Evolutionary conservation across 92 coral and sea anemone genomes (phyloP), one percentile per base, ranked within the genome.

Genomic region (Phenganax stokvisi): DNA sequence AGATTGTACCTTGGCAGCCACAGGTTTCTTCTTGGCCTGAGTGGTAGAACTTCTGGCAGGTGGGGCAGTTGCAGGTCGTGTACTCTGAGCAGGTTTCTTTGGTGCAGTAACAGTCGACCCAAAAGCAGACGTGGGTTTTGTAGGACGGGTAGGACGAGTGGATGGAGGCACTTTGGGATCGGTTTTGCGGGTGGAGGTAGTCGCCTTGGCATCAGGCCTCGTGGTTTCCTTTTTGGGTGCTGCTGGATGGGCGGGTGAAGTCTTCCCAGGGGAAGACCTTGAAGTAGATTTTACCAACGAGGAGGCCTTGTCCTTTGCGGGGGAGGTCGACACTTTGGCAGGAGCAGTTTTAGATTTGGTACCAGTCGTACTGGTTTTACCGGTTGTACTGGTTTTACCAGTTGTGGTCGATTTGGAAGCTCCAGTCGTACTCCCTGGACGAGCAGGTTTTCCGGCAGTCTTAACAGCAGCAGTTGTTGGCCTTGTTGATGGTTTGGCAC

Each of bases 61-160:
- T 30, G 81, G 83, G 6, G 83, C 83, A 64, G 83, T 79, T 3
- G 83, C 73, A 10, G 83, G 83, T 15, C 83, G 83, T 0, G 67
- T n/a, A 29, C 27, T 73, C 0, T n/a, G 31, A 6, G 62, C 77
- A 16, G 77, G 77, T 56, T 52, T 73, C 17, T 20, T 73, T 58
- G 77, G 2, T 31, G 77, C 15, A 10, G 73, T 29, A 8, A 68
- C 73, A 0, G 73, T 29, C 15, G 73, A 68, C 2, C 73, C 73
- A 27, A 68, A 68, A 30, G 73, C 73, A 1, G 47, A 37, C 44
- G 73, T 30, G 73, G 73, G 8, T 28, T 30, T 68, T 29, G 73
- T 53, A 68, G 73, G 73, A 30, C 73, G 73, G 16, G 70, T 7
- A 20, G 70, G 16, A 12, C 70, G 70, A 44, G 30, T 4, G 12